Evolutionary conservation across 1,140 invertebrate genomes (phyloP).

Genomic region (Eubasilissa regina): DNA sequence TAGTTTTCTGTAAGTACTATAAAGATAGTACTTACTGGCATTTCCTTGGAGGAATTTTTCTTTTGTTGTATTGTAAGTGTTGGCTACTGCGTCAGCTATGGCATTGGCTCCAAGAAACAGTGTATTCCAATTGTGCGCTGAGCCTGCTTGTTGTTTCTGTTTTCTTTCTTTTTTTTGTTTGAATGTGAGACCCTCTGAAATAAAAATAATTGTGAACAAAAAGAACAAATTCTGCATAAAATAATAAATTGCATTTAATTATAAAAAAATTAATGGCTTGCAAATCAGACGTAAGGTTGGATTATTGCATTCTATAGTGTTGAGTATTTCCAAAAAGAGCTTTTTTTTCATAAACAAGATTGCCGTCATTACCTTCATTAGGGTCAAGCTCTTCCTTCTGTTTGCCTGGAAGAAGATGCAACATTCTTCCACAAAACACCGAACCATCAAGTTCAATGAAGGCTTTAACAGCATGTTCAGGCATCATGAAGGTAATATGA

Average conservation of each 20-base stretch:
- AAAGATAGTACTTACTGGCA: constrained; percentile 46
- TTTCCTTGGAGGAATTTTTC: constrained; percentile 74
- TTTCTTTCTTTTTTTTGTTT: constrained; percentile 91
- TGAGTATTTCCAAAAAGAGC: too few relatives aligned
- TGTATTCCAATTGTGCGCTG: constrained; percentile 96
- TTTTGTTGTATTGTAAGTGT: constrained; percentile 90
- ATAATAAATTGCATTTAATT: too few relatives aligned
- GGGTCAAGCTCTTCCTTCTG: constrained; percentile 73
- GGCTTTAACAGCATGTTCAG: constrained; percentile 94
- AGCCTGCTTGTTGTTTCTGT: constrained; percentile 83
- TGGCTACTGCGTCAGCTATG: constrained; percentile 92
- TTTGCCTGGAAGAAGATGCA: constrained; percentile 95
- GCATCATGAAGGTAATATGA: constrained; percentile 93
- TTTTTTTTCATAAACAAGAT: constrained; percentile 11
- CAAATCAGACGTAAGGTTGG: too few relatives aligned
- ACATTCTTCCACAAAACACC: constrained; percentile 90
- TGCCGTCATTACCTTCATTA: constrained; percentile 68
- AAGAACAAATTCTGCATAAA: too few relatives aligned
- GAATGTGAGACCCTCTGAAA: constrained; percentile 78
- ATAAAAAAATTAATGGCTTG: too few relatives aligned
- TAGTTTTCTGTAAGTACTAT: too few relatives aligned
- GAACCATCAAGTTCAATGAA: constrained; percentile 91
- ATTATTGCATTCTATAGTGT: too few relatives aligned
- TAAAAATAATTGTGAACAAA: constrained; percentile 6
- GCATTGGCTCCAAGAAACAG: constrained; percentile 95